These are phyloP conservation scores for Scleropages formosus DNA, from an alignment of 2,797 vertebrate species.

Conservation along the genomic window DNA sequence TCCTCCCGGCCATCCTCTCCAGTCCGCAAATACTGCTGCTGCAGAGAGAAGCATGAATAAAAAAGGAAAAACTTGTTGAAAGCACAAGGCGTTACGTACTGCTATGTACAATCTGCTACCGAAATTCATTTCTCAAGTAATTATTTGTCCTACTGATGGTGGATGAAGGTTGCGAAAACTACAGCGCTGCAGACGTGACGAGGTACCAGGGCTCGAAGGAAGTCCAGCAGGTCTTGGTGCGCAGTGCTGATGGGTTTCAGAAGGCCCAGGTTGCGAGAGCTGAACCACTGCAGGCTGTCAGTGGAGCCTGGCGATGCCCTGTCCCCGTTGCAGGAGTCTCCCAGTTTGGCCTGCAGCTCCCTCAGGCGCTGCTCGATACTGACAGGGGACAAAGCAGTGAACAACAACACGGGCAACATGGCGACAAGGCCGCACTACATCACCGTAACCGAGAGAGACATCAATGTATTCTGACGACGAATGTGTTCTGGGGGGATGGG, in stretches of 20 bases:
- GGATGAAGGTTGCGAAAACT: too few species aligned
- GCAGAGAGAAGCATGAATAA: slow-evolving; percentile 31
- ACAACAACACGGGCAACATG: not conserved
- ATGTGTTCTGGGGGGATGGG: slow-evolving; percentile 47
- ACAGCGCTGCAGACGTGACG: not conserved
- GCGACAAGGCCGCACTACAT: slow-evolving; percentile 49
- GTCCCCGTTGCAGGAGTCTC: slow-evolving; percentile 65
- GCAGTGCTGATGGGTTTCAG: slow-evolving; percentile 64
- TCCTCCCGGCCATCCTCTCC: slow-evolving; percentile 81
- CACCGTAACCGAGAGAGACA: slow-evolving; percentile 72
- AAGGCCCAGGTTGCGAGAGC: slow-evolving; percentile 59
- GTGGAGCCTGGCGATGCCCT: slow-evolving; percentile 63
- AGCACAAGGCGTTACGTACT: too few species aligned
- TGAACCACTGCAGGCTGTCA: slow-evolving; percentile 81
- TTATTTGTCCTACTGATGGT: not conserved
- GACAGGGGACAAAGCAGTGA: slow-evolving; percentile 42
- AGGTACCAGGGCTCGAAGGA: slow-evolving; percentile 85
- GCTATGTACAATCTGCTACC: too few species aligned
- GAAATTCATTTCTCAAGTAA: not conserved
- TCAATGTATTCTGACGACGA: slow-evolving; percentile 57
- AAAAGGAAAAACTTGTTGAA: not conserved
- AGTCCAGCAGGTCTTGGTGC: slow-evolving; percentile 75
- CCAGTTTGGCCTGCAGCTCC: slow-evolving; percentile 78
- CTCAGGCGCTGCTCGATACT: slow-evolving; percentile 84
- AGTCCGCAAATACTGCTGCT: slow-evolving; percentile 82